Evolutionary conservation across 2,113 vertebrate species (phyloP), one percentile per base, ranked within the genome.

Genomic region (Pterophyllum scalare): DNA sequence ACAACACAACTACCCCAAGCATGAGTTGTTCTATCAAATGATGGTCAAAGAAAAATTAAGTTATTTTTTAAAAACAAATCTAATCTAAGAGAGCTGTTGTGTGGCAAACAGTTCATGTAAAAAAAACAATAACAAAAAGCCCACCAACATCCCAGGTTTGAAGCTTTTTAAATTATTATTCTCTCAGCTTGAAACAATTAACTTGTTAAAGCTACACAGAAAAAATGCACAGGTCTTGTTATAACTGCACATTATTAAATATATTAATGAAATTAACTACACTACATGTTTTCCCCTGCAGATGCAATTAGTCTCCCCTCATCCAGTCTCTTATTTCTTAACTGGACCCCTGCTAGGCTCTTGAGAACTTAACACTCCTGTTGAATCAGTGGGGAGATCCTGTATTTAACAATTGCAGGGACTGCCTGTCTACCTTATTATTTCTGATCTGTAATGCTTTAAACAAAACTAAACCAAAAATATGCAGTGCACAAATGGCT

Each of bases 221-320:
- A 52, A 86, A 77, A 35, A 78, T 62, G 52, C 49, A 88, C 62
- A 26, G 88, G 59, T 22, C 67, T 57, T 58, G 40, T 57, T 79
- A 79, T 77, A 85, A 78, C 79, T 88, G 76, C 38, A 77, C 56
- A 64, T 79, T 49, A 86, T 88, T 82, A 76, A 46, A 84, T 84
- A 33, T 79, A 65, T 84, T 14, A 65, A 82, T 28, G 7, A 62
- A 87, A 79, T 13, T 57, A 26, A 60, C 56, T 43, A 52, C 64
- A 62, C 70, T 75, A 78, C 40, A 24, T 75, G 46, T 56, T 70
- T 82, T 84, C 43, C 58, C 70, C 82, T 60, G 46, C 58, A 87
- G 82, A 81, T 84, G 59, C 67, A 90, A 90, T 91, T 88, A 84
- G 75, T 83, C 40, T 88, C 85, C 80, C 77, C 46, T 60, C 22